Evolutionary conservation across 2,797 vertebrate species (phyloP).

Genomic region (Neosilurus hyrtlii): DNA sequence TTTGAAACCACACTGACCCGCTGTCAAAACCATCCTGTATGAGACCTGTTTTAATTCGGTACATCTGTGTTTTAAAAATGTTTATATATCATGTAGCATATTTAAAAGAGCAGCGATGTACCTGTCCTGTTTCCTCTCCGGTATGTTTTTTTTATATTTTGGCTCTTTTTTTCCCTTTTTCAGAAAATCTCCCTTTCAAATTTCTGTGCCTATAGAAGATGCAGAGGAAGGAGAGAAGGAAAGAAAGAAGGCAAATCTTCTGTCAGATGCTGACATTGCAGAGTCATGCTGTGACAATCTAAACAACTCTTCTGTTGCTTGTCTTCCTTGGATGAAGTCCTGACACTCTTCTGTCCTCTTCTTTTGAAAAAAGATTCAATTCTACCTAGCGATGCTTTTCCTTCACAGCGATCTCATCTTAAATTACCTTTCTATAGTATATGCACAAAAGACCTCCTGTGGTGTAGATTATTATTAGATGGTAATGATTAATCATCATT

Average conservation of each 20-base stretch:
- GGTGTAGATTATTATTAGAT: conserved; percentile 22
- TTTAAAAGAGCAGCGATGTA: neutral
- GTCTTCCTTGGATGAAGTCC: conserved; percentile 62
- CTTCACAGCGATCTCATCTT: conserved; percentile 11
- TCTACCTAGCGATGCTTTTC: neutral
- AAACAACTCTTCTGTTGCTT: conserved; percentile 50
- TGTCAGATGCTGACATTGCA: conserved; percentile 34
- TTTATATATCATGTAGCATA: neutral
- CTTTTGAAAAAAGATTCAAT: neutral
- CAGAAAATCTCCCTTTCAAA: conserved; percentile 79
- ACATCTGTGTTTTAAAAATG: neutral
- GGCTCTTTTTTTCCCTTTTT: conserved; percentile 35
- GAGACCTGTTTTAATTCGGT: too few relatives aligned
- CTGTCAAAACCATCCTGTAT: too few relatives aligned
- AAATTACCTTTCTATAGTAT: neutral
- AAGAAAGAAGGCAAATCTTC: conserved; percentile 54
- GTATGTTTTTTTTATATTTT: neutral
- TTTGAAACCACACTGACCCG: too few relatives aligned
- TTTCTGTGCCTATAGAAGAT: conserved; percentile 72
- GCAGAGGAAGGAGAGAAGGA: conserved; percentile 77
- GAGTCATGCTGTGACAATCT: conserved; percentile 47
- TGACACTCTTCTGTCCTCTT: conserved; percentile 44
- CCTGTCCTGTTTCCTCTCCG: neutral
- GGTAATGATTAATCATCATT: neutral
- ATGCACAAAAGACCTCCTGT: conserved; percentile 39